Base-by-base conservation (phyloP, 2,113 vertebrate species). In the Elgaria multicarinata region DNA sequence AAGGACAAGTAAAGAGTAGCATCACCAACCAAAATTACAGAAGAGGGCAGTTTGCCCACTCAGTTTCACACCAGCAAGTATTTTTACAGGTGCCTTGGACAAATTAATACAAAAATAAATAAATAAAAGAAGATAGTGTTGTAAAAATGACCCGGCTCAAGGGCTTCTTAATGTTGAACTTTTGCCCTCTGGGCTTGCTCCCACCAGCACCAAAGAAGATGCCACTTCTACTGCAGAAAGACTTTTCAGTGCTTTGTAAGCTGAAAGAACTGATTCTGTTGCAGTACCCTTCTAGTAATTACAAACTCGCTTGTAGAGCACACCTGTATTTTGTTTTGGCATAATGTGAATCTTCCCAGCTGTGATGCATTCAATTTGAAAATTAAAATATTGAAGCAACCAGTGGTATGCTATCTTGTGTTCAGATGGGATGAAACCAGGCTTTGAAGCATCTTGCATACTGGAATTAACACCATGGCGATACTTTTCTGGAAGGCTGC, bases 71-170 rank as follows among this genome's bases (percentile, higher is more conserved):
- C 97, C 97, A 97, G 97, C 97, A 97, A 94, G 89, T 95, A 92
- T 92, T 94, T 96, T 95, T 69, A 89, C 89, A 96, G 95, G 97
- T 97, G 97, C 97, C 97, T 97, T 97, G 94, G 92, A 93, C 90
- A 92, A 95, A 89, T 76, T 91, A 0, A 87, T 75, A 91, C 91
- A 33, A 10, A 33, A 42, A 91, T 90, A 86, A 71, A n/a, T n/a
- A n/a, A n/a, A n/a, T n/a, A n/a, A n/a, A n/a, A n/a, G n/a, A 93
- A 77, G 78, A 85, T 87, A 78, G 67, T 50, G 55, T 92, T 93
- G 36, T 90, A 91, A 90, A 92, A 88, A 77, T 33, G 22, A 46
- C 5, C 16, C 31, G 14, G 26, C 91, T 93, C 50, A 77, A 89
- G 44, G n/a, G 39, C 8, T 46, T 75, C 14, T 64, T 74, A 33